phyloP scores from a whole-genome alignment of 1,140 invertebrate species.

The Sycophaga agraensis region DNA sequence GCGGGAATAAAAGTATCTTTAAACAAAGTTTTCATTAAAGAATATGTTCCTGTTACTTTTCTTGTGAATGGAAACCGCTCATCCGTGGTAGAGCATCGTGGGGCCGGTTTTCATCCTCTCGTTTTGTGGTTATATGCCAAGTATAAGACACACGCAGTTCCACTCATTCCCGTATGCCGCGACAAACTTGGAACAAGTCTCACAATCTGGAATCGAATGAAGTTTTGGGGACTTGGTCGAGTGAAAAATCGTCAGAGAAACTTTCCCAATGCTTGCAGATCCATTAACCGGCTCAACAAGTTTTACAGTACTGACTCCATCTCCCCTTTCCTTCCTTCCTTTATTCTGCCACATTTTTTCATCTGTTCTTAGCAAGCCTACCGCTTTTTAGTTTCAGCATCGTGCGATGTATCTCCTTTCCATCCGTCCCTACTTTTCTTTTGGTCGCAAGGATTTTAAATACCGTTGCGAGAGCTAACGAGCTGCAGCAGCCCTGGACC shows the following conservation, averaged over 20 bases:
- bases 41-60: conserved; percentile 28
- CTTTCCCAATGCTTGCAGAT: conserved; percentile 40
- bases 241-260: conserved; percentile 49
- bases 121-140: neutral
- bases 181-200: conserved; percentile 49
- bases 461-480: no score
- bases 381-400: neutral
- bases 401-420: no score
- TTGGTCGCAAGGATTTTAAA: neutral
- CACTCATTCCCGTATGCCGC: no score
- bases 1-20: conserved; percentile 20
- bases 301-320: conserved; percentile 28
- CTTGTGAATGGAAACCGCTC: neutral
- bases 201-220: conserved; percentile 48
- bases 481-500: neutral
- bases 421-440: neutral
- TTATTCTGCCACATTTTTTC: neutral
- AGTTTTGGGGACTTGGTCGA: conserved; percentile 46
- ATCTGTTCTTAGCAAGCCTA: neutral
- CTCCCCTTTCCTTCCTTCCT: conserved; percentile 18
- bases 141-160: no score
- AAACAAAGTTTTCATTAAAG: conserved; percentile 35
- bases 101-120: neutral
- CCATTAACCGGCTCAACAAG: conserved; percentile 50
- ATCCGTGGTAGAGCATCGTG: neutral